A percentile compares a stretch with the other conserved stretches of the same genome.
Evolutionary conservation across 2,113 vertebrate species (phyloP).

Genomic region (Scopus umbretta): DNA sequence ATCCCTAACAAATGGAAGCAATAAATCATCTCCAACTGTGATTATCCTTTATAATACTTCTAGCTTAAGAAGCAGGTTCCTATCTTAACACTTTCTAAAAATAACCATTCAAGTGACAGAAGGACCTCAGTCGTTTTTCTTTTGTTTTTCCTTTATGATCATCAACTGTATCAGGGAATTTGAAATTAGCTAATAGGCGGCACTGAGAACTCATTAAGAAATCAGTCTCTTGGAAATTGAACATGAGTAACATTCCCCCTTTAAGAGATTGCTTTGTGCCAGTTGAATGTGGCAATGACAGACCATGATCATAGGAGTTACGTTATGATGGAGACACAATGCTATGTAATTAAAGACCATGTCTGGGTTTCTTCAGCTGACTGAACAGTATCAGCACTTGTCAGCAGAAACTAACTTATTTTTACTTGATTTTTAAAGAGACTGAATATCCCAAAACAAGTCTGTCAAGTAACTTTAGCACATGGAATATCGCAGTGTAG

Average conservation of each 20-base stretch:
- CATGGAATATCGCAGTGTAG: background rate
- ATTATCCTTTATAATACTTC: background rate
- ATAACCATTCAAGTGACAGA: background rate
- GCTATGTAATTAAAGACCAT: background rate
- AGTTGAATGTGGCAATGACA: background rate
- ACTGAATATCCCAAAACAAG: background rate
- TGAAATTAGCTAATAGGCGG: background rate
- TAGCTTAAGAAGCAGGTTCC: background rate
- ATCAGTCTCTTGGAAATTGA: background rate
- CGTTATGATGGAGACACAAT: background rate
- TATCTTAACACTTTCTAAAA: background rate
- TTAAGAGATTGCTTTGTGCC: background rate
- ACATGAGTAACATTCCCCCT: background rate
- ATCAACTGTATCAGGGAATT: background rate
- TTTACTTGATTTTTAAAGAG: background rate
- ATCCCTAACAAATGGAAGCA: background rate
- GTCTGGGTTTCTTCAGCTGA: background rate
- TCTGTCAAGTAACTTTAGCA: background rate
- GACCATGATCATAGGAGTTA: background rate
- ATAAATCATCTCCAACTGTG: background rate
- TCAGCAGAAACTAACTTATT: background rate
- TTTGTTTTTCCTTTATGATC: background rate
- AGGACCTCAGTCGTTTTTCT: background rate
- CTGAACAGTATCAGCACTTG: background rate
- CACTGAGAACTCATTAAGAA: background rate